Percentiles rank a stretch among this genome's conserved stretches.
Evolutionary conservation across 1,140 invertebrate genomes (phyloP).

Genomic region (Andrena cerasifolii): DNA sequence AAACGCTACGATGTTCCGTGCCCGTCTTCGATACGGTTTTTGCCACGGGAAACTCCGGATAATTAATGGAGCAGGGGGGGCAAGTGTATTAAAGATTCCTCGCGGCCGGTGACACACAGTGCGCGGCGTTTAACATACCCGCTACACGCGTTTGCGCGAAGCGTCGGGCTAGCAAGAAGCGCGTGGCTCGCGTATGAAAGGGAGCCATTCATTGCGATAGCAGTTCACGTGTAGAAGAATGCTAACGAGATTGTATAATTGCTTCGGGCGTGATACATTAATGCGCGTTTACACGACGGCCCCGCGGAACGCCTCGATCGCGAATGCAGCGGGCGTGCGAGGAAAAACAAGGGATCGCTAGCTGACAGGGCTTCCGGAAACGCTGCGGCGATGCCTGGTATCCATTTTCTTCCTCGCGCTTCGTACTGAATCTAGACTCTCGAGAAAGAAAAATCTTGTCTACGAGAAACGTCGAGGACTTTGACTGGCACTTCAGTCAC

Average conservation of each 20-base stretch:
- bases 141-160: conserved; percentile 45
- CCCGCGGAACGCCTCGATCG: not conserved
- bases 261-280: conserved; percentile 49
- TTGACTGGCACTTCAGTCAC: too few species aligned
- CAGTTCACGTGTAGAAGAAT: conserved; percentile 47
- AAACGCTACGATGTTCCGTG: too few species aligned
- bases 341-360: conserved; percentile 23
- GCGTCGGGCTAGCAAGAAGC: conserved; percentile 45
- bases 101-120: conserved; percentile 8
- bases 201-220: conserved; percentile 60
- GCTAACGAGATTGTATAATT: conserved; percentile 61
- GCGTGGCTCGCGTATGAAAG: conserved; percentile 62
- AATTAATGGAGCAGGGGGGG: conserved; percentile 9
- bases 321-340: conserved; percentile 17
- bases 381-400: not conserved
- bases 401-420: not conserved
- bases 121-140: conserved; percentile 4
- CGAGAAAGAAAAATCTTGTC: not conserved
- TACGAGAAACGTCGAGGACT: too few species aligned
- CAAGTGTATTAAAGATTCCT: not conserved
- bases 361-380: conserved; percentile 51
- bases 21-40: not conserved
- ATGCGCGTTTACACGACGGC: conserved; percentile 13
- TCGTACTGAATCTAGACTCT: not conserved
- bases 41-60: not conserved